A percentile compares a stretch with the other conserved stretches of the same genome.
Evolutionary conservation across 2,113 vertebrate species (phyloP).

Genomic region (Danio rerio): DNA sequence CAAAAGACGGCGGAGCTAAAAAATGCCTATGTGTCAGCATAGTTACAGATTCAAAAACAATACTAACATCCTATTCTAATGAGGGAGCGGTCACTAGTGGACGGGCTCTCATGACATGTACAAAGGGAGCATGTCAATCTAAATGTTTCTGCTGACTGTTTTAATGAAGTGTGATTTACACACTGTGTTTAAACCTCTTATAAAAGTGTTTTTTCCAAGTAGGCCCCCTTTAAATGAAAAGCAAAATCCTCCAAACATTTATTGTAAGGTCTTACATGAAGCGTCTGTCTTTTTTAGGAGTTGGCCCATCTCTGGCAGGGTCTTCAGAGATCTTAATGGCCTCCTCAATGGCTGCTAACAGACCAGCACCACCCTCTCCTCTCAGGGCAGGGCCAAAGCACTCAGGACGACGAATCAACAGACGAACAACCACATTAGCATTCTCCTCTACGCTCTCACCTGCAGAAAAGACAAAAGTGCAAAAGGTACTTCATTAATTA

Average conservation of each 20-base stretch:
- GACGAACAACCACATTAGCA: slow-evolving; percentile 90
- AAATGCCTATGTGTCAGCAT: too few species aligned
- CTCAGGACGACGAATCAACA: slow-evolving; percentile 91
- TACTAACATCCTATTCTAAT: too few species aligned
- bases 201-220: too few species aligned
- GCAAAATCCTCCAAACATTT: neutral
- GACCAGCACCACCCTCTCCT: slow-evolving; percentile 89
- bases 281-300: slow-evolving; percentile 88
- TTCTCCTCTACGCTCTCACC: slow-evolving; percentile 95
- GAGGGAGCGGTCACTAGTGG: too few species aligned
- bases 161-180: too few species aligned
- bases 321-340: slow-evolving; percentile 94
- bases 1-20: too few species aligned
- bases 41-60: too few species aligned
- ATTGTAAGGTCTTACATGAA: slow-evolving; percentile 71
- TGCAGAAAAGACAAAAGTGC: slow-evolving; percentile 51
- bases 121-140: too few species aligned
- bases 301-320: slow-evolving; percentile 89
- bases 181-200: too few species aligned
- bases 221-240: neutral
- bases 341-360: slow-evolving; percentile 90
- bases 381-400: slow-evolving; percentile 91
- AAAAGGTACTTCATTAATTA: neutral
- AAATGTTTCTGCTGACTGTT: too few species aligned
- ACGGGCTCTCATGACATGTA: too few species aligned